Base-by-base conservation (phyloP, 2,113 vertebrate genomes). In the Mus spicilegus region DNA sequence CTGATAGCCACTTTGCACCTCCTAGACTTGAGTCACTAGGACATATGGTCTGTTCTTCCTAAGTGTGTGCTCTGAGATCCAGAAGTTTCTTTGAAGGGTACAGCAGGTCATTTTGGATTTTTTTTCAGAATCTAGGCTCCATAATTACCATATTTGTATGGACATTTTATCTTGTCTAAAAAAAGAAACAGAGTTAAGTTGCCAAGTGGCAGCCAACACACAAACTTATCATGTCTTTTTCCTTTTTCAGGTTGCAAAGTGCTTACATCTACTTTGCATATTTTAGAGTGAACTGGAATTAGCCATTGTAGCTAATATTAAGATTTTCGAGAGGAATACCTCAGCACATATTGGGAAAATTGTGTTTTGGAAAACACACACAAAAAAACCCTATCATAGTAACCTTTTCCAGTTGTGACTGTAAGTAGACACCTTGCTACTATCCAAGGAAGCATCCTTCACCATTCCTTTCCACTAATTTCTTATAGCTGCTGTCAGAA, bases 401-500 rank as follows among this genome's bases (percentile, higher is more conserved):
- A 75, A 7, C 39, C 20, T 20, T 92, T 58, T 85, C 13, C 24
- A 4, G 61, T 91, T 63, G 36, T 28, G n/a, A 85, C 9, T 91
- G 30, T n/a, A 81, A 78, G 65, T 2, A 56, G 16, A 10, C 3
- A 84, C 61, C 13, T 54, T 84, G 10, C 56, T 81, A 77, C 24
- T 58, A 77, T 12, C 10, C 16, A 73, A 94, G 69, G 24, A 10
- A 76, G 87, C 63, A 42, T 51, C n/a, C 30, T 93, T 96, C 58
- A 92, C 33, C 73, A 92, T 92, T 97, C 65, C 51, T 93, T n/a
- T 81, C 19, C 67, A 78, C 87, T 94, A 78, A 92, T 89, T 94
- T 96, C n/a, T 72, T 91, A 69, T 81, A 92, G 91, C 33, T 67
- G 39, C 19, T 70, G 22, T 70, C 20, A 86, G 36, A n/a, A 65